phyloP scores from a whole-genome alignment of 2,113 vertebrate species.

The Gallinago media region DNA sequence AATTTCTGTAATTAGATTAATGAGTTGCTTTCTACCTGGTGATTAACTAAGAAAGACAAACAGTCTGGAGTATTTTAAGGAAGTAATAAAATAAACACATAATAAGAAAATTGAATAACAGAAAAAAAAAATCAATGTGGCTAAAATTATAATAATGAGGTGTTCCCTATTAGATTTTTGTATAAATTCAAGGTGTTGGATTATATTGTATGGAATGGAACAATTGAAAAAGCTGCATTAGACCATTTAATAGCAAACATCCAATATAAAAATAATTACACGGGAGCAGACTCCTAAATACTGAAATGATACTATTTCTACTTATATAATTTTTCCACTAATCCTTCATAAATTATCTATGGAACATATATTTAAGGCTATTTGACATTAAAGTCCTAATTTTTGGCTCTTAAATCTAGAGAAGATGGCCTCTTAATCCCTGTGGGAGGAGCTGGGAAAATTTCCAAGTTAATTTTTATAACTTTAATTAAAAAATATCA shows the following conservation, averaged over 20 bases:
- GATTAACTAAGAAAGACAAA: not conserved
- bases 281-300: not conserved
- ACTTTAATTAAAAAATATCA: not conserved
- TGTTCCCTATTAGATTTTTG: not conserved
- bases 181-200: not conserved
- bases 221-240: not conserved
- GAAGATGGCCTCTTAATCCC: not conserved
- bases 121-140: not conserved
- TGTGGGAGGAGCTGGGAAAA: not conserved
- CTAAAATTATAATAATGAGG: not conserved
- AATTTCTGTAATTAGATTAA: not conserved
- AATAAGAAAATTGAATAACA: not conserved
- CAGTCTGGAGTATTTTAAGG: not conserved
- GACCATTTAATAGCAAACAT: not conserved
- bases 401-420: not conserved
- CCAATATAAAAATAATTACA: not conserved
- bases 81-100: not conserved
- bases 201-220: not conserved
- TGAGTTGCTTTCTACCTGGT: not conserved
- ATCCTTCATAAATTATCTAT: not conserved
- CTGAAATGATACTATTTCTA: not conserved
- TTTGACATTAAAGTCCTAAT: not conserved
- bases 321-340: not conserved
- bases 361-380: not conserved
- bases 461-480: not conserved